Percentiles rank a stretch among this genome's conserved stretches.
phyloP scores from a whole-genome alignment of 2,888 invertebrate species.

The Xanthorhoe designata region DNA sequence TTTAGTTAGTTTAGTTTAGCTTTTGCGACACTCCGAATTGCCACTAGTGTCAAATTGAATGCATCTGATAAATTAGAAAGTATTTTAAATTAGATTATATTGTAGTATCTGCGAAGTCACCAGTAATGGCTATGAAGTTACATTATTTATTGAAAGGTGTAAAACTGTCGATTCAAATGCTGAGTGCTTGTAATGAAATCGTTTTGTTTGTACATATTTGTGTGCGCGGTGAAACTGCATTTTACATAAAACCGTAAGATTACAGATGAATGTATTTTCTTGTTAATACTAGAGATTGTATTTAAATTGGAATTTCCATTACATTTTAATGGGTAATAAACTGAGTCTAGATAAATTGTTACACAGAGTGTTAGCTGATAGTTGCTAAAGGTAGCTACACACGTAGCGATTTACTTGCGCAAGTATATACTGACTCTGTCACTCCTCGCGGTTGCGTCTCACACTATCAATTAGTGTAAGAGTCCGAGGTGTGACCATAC shows the following conservation, averaged over 20 bases:
- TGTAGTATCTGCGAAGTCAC: not conserved
- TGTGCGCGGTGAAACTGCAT: constrained; percentile 36
- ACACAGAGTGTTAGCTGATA: not conserved
- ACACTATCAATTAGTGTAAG: too few species aligned
- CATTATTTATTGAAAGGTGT: not conserved
- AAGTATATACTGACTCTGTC: too few species aligned
- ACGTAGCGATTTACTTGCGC: too few species aligned
- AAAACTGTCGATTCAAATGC: not conserved
- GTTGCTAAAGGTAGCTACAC: too few species aligned
- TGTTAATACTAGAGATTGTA: not conserved
- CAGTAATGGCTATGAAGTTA: not conserved
- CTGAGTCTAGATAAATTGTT: not conserved
- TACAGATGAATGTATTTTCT: not conserved
- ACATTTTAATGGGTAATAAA: not conserved
- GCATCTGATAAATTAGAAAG: not conserved
- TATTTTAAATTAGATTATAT: not conserved
- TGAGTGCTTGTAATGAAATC: constrained; percentile 15
- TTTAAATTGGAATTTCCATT: not conserved
- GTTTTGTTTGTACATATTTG: constrained; percentile 34
- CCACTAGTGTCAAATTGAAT: not conserved
- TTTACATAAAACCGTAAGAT: constrained; percentile 24
- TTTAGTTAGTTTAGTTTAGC: too few species aligned
- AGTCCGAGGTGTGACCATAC: too few species aligned
- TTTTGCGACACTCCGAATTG: too few species aligned
- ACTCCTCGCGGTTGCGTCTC: too few species aligned